Evolutionary conservation across 2,888 invertebrate genomes (phyloP).

Genomic region (Agonopterix heracliana): DNA sequence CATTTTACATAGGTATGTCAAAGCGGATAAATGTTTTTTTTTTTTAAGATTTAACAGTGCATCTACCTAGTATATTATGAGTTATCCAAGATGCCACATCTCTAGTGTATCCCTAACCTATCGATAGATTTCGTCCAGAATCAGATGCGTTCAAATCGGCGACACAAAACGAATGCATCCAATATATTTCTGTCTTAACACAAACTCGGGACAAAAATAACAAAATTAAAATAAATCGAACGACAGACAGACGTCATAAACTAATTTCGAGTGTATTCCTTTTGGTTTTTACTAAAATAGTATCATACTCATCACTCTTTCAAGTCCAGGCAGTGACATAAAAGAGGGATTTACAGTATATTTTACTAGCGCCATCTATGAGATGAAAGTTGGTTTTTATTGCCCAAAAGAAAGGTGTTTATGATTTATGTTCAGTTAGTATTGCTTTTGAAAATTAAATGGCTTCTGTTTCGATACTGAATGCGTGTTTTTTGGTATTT

Average conservation of each 20-base stretch:
- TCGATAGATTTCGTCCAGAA: too few species aligned
- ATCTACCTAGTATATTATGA: too few species aligned
- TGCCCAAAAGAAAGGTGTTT: conserved; percentile 55
- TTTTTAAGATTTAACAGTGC: too few species aligned
- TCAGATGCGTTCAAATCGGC: too few species aligned
- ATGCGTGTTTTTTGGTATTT: conserved; percentile 17
- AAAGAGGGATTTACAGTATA: conserved; percentile 60
- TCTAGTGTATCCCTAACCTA: too few species aligned
- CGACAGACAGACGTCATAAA: conserved; percentile 75
- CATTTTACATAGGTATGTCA: too few species aligned
- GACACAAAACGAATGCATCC: background rate
- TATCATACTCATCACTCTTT: conserved; percentile 60
- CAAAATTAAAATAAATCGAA: conserved; percentile 76
- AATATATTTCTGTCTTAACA: too few species aligned
- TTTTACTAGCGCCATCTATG: conserved; percentile 67
- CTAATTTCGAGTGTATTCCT: conserved; percentile 75
- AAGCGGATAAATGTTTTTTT: too few species aligned
- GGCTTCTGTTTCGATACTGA: conserved; percentile 35
- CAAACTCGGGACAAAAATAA: conserved; percentile 49
- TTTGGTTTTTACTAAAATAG: conserved; percentile 71
- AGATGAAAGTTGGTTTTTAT: conserved; percentile 59
- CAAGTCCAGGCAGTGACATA: conserved; percentile 71
- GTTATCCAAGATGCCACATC: too few species aligned
- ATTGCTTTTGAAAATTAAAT: conserved; percentile 53
- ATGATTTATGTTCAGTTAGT: conserved; percentile 56